phyloP scores from a whole-genome alignment of 2,888 invertebrate genomes.

The Synergus umbraculus region DNA sequence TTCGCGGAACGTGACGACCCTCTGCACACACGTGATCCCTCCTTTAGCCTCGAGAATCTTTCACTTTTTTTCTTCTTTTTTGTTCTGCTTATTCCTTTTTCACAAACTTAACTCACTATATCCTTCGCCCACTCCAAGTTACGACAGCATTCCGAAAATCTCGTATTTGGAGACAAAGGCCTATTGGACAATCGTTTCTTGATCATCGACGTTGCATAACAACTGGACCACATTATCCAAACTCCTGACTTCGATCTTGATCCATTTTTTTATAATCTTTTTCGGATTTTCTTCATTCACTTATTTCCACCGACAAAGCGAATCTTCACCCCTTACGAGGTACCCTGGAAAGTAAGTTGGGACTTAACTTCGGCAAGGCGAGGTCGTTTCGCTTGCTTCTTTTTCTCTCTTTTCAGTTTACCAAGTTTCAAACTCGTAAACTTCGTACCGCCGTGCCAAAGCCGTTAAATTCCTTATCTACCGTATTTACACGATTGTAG shows the following conservation, averaged over 20 bases:
- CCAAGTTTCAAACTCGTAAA: constrained; percentile 53
- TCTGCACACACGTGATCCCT: constrained; percentile 56
- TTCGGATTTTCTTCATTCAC: background rate
- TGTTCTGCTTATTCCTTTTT: constrained; percentile 39
- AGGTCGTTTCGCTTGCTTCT: constrained; percentile 42
- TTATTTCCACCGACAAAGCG: background rate
- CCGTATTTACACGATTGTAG: constrained; percentile 53
- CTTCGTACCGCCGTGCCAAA: constrained; percentile 48
- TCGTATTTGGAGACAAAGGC: constrained; percentile 50
- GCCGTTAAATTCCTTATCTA: constrained; percentile 55
- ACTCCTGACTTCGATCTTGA: background rate
- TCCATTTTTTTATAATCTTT: background rate
- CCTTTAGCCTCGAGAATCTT: constrained; percentile 31
- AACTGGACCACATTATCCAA: constrained; percentile 10
- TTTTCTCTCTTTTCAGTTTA: constrained; percentile 48
- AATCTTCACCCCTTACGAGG: constrained; percentile 15
- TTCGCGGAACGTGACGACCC: constrained; percentile 49
- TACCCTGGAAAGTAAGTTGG: constrained; percentile 4
- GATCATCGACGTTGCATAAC: constrained; percentile 27
- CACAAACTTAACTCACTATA: constrained; percentile 26
- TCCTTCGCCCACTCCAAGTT: constrained; percentile 47
- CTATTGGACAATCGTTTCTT: constrained; percentile 5
- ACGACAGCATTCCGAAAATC: constrained; percentile 50
- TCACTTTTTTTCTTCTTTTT: constrained; percentile 38
- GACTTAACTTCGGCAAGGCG: constrained; percentile 13